Base-by-base conservation (phyloP, 2,888 invertebrate genomes). In the Meloe dianella region DNA sequence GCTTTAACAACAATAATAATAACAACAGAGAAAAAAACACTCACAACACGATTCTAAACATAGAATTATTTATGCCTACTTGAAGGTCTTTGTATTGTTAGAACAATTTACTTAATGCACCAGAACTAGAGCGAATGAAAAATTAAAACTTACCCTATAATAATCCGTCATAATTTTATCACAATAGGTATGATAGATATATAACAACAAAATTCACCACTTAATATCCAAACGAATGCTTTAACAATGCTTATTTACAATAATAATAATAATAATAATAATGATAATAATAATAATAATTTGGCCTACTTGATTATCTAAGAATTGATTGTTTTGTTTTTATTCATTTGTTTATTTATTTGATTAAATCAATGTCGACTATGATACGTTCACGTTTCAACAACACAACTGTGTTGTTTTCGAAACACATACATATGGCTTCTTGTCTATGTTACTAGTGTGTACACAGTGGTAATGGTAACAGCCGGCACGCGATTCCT, bases 141-240 rank as follows among this genome's bases (percentile, higher is more conserved):
- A n/a, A 5, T 56, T 14, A 6, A 41, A 62, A 61, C 65, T 41
- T 70, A 71, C 74, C 71, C 69, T 69, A 63, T 69, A 74, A 71
- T 74, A 74, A 60, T 68, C 66, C 7, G 71, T 66, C 73, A 74
- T 73, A 62, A 20, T n/a, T 59, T 14, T 5, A n/a, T 35, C 35
- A 20, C 14, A 12, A 24, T n/a, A n/a, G n/a, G n/a, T n/a, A n/a
- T n/a, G n/a, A n/a, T n/a, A n/a, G n/a, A n/a, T n/a, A n/a, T n/a
- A 24, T n/a, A 4, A 61, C 56, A 61, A 32, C 27, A 41, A 41
- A 41, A 57, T 54, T 22, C 58, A 65, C 30, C n/a, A n/a, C n/a
- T n/a, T n/a, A n/a, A n/a, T n/a, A n/a, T n/a, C n/a, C n/a, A n/a
- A n/a, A n/a, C n/a, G n/a, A n/a, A n/a, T n/a, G n/a, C n/a, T n/a